Percentiles rank a stretch among this genome's conserved stretches.
Conservation (phyloP, 2,797 vertebrate species). For the Moxostoma hubbsi region DNA sequence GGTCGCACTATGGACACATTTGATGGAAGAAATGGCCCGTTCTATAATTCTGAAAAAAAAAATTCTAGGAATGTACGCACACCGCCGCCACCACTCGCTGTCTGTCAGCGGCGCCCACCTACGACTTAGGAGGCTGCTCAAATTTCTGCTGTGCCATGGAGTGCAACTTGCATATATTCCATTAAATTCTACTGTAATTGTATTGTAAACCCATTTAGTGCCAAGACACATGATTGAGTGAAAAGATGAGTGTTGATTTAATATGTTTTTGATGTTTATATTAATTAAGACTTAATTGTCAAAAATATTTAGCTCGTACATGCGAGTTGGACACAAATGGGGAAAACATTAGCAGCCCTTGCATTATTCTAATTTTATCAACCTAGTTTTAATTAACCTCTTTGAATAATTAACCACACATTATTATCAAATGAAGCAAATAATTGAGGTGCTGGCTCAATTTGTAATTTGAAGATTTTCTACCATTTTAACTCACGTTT, state of each 20-base stretch:
- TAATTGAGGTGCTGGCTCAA: slow-evolving; percentile 81
- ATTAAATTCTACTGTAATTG: neutral
- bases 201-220: neutral
- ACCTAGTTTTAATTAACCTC: slow-evolving; percentile 82
- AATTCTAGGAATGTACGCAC: too few relatives aligned
- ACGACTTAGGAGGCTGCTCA: too few relatives aligned
- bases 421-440: slow-evolving; percentile 84
- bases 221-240: neutral
- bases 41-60: too few relatives aligned
- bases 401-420: slow-evolving; percentile 82
- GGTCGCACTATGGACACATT: too few relatives aligned
- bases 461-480: slow-evolving; percentile 82
- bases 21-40: too few relatives aligned
- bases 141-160: too few relatives aligned
- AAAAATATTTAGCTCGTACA: slow-evolving; percentile 78
- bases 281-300: slow-evolving; percentile 76
- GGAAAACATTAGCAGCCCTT: slow-evolving; percentile 68
- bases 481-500: slow-evolving; percentile 69
- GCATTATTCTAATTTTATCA: slow-evolving; percentile 80
- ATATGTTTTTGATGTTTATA: slow-evolving; percentile 72
- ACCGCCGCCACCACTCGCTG: too few relatives aligned
- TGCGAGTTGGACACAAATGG: slow-evolving; percentile 71
- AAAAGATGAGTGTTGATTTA: slow-evolving; percentile 6
- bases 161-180: too few relatives aligned
- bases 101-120: too few relatives aligned